Evolutionary conservation across 64 coral and sea anemone species (phyloP).

Genomic region (Acropora yongei): DNA sequence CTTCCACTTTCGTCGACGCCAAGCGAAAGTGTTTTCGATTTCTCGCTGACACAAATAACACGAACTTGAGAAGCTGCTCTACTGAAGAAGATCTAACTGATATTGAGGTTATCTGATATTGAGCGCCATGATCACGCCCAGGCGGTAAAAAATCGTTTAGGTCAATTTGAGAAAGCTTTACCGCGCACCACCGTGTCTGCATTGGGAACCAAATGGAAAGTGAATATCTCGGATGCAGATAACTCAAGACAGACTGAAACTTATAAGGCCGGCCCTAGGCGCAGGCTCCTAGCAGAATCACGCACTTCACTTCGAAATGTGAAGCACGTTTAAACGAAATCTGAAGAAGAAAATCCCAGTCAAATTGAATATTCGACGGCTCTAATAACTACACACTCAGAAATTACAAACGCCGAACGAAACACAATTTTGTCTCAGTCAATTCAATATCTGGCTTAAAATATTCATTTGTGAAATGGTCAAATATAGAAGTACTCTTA

Average conservation of each 20-base stretch:
- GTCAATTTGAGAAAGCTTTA: not conserved
- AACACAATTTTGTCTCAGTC: no score
- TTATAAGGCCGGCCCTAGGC: not conserved
- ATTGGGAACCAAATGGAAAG: not conserved
- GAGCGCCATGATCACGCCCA: conserved; percentile 13
- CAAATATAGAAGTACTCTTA: no score
- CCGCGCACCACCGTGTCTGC: not conserved
- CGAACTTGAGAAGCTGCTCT: not conserved
- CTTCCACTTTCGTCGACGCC: not conserved
- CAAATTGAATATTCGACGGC: no score
- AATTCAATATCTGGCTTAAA: no score
- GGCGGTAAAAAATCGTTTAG: conserved; percentile 16
- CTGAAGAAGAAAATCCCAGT: no score
- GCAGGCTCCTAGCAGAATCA: no score
- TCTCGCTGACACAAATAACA: not conserved
- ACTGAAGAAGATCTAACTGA: not conserved
- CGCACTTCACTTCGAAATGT: no score
- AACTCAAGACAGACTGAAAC: not conserved
- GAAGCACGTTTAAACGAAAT: no score
- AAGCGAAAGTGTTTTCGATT: not conserved
- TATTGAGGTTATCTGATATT: conserved; percentile 26
- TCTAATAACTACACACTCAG: no score
- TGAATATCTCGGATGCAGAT: not conserved
- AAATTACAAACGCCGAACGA: no score
- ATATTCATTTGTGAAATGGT: no score